phyloP scores from a whole-genome alignment of 1,140 invertebrate genomes.

The Pinna nobilis region DNA sequence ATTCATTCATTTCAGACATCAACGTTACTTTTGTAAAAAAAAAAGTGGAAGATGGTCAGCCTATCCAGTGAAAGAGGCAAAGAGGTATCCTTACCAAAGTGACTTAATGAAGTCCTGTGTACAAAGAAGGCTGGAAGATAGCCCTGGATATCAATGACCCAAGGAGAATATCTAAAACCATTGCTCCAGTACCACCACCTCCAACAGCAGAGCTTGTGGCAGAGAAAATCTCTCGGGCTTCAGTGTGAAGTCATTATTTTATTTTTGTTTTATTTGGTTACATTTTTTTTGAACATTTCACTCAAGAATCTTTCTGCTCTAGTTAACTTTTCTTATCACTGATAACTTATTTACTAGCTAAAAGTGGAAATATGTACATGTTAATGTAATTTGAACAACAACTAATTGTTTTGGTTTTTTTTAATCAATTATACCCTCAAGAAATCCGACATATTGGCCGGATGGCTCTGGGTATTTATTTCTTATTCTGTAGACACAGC shows the following conservation, averaged over 20 bases:
- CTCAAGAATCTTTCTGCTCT: no score
- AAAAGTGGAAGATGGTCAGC: conserved; percentile 15
- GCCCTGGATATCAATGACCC: conserved; percentile 22
- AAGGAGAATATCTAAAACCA: neutral
- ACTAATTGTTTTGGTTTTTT: neutral
- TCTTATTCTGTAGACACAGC: conserved; percentile 1
- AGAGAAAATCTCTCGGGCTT: conserved; percentile 13
- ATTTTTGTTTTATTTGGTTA: no score
- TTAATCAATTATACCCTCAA: neutral
- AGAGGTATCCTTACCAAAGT: conserved; percentile 1
- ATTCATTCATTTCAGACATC: neutral
- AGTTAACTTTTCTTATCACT: no score
- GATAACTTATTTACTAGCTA: neutral
- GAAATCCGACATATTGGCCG: neutral
- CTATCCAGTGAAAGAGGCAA: neutral
- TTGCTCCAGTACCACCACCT: conserved; percentile 26
- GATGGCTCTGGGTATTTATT: conserved; percentile 1
- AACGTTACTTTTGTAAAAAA: conserved; percentile 1
- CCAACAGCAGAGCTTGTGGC: conserved; percentile 5
- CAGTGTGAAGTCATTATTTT: no score
- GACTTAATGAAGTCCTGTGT: conserved; percentile 1
- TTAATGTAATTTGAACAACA: neutral
- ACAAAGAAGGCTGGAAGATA: neutral
- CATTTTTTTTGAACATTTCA: no score
- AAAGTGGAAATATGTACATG: neutral